Conservation (phyloP, 2,888 invertebrate species). For the Panzeria rudis region DNA sequence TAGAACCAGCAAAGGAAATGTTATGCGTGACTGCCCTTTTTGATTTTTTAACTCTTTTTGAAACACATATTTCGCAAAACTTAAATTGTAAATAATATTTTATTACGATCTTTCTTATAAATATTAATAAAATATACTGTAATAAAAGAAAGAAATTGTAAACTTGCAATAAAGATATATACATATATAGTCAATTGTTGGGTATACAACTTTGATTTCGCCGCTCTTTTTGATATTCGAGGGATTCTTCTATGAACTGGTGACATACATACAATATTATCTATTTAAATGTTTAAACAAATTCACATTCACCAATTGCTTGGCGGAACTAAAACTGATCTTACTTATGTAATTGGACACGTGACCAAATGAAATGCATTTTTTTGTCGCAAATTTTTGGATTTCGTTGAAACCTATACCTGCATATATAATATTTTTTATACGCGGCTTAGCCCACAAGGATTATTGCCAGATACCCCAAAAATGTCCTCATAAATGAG, state of each 20-base stretch:
- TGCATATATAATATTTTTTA: too few species aligned
- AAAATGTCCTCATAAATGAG: too few species aligned
- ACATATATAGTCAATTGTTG: background rate
- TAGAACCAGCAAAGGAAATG: constrained; percentile 1
- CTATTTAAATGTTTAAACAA: too few species aligned
- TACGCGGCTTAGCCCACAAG: too few species aligned
- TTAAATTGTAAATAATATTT: constrained; percentile 55
- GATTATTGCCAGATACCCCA: too few species aligned
- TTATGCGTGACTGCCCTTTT: constrained; percentile 5
- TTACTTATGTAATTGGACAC: too few species aligned
- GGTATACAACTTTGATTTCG: constrained; percentile 10
- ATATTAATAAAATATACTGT: constrained; percentile 13
- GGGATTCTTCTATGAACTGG: background rate
- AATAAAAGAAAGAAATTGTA: constrained; percentile 33
- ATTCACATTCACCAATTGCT: too few species aligned
- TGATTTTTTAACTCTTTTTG: background rate
- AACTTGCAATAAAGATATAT: constrained; percentile 10
- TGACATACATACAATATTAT: background rate
- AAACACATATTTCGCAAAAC: constrained; percentile 16
- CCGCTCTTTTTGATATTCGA: background rate
- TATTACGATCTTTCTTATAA: constrained; percentile 36
- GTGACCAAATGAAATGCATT: too few species aligned
- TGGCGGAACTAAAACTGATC: too few species aligned
- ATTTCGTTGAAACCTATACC: too few species aligned
- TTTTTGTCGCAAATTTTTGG: too few species aligned